A percentile compares a stretch with the other conserved stretches of the same genome.
Conservation (phyloP, 2,888 invertebrate genomes). For the Catocala nupta region DNA sequence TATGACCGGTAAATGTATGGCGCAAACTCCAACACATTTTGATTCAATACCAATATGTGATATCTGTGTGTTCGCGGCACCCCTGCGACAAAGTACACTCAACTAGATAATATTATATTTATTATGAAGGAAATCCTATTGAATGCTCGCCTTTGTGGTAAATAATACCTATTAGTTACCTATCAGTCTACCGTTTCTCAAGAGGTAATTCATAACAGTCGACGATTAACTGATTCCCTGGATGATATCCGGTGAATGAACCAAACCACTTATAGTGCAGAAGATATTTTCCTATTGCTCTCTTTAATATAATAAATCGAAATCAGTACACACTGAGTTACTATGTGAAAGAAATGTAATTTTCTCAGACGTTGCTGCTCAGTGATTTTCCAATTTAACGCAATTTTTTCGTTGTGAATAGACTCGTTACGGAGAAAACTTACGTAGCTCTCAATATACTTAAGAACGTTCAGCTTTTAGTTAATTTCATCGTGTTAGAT, state of each 20-base stretch:
- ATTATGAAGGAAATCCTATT: background rate
- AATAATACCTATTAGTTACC: constrained; percentile 24
- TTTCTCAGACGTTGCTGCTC: constrained; percentile 51
- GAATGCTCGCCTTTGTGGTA: background rate
- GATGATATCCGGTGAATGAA: background rate
- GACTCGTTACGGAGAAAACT: constrained; percentile 53
- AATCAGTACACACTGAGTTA: constrained; percentile 42
- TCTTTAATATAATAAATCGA: constrained; percentile 42
- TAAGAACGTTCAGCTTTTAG: constrained; percentile 15
- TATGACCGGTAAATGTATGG: too few species aligned
- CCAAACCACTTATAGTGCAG: constrained; percentile 8
- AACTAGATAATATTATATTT: background rate
- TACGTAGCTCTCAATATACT: constrained; percentile 15
- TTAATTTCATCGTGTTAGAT: constrained; percentile 11
- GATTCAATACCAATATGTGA: too few species aligned
- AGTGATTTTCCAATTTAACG: constrained; percentile 60
- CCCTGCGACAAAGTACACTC: too few species aligned
- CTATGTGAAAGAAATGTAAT: constrained; percentile 54
- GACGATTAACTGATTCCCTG: background rate
- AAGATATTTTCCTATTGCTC: constrained; percentile 33
- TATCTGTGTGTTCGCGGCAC: too few species aligned
- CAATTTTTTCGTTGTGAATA: constrained; percentile 57
- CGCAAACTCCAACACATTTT: too few species aligned
- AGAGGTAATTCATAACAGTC: constrained; percentile 3
- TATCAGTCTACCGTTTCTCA: background rate